Percentiles rank a stretch among this genome's conserved stretches.
Conservation (phyloP, 1,140 invertebrate species). For the Cotesia glomerata region DNA sequence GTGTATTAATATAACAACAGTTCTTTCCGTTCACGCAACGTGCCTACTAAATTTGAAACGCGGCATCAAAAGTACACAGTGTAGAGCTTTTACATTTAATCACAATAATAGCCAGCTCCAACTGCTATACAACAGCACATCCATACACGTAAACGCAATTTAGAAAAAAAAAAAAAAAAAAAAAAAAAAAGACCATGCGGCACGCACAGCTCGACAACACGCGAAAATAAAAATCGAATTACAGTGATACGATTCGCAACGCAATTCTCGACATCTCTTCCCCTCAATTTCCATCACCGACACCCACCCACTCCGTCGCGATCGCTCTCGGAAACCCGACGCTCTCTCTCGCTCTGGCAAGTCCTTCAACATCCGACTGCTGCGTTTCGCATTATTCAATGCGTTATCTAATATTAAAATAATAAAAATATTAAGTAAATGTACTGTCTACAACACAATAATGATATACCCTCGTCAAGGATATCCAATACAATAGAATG, state of each 20-base stretch:
- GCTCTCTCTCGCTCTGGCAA: too few relatives aligned
- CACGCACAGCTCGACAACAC: slow-evolving; percentile 16
- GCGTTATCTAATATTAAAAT: not conserved
- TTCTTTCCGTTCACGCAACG: slow-evolving; percentile 19
- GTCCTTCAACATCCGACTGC: too few relatives aligned
- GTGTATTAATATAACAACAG: not conserved
- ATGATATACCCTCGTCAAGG: not conserved
- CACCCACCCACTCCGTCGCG: too few relatives aligned
- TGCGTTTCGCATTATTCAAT: not conserved
- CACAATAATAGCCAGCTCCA: not conserved
- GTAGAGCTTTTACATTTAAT: slow-evolving; percentile 31
- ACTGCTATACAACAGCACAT: too few relatives aligned
- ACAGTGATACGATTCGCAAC: not conserved
- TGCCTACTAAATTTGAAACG: not conserved
- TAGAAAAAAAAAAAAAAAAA: not conserved
- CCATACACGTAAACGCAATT: slow-evolving; percentile 36
- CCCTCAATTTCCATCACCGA: not conserved
- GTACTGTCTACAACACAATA: not conserved
- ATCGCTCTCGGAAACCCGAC: too few relatives aligned
- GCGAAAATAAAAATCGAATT: slow-evolving; percentile 20
- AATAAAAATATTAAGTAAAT: not conserved
- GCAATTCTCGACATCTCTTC: not conserved
- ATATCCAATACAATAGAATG: too few relatives aligned
- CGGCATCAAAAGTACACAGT: not conserved
- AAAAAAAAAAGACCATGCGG: slow-evolving; percentile 24